Conservation (phyloP, 1,140 invertebrate species). For the Pinna nobilis region DNA sequence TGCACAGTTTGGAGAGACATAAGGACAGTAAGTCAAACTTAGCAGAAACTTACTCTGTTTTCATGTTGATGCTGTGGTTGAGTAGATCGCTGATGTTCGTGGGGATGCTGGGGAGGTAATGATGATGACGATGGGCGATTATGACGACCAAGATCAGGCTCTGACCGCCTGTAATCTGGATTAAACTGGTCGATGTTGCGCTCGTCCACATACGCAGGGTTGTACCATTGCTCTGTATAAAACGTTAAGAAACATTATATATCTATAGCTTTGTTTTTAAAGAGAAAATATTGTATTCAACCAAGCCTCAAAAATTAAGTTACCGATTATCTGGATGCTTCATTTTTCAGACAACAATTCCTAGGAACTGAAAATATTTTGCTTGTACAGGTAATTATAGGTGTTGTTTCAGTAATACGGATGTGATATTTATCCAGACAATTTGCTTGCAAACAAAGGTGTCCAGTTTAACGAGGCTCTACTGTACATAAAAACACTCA, state of each 20-base stretch:
- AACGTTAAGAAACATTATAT: neutral
- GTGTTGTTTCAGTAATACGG: neutral
- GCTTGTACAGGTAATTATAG: neutral
- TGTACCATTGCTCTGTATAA: slow-evolving; percentile 38
- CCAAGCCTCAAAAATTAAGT: too few species aligned
- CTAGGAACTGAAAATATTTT: neutral
- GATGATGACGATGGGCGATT: slow-evolving; percentile 13
- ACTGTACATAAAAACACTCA: too few species aligned
- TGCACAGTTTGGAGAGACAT: too few species aligned
- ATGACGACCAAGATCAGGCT: slow-evolving; percentile 31
- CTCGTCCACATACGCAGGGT: slow-evolving; percentile 31
- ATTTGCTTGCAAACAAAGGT: too few species aligned
- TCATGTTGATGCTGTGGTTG: slow-evolving; percentile 19
- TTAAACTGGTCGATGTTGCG: slow-evolving; percentile 5
- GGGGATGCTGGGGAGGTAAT: slow-evolving; percentile 23
- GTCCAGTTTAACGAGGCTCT: too few species aligned
- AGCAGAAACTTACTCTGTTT: neutral
- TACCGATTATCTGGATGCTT: too few species aligned
- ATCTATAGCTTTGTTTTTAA: neutral
- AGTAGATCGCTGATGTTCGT: slow-evolving; percentile 5
- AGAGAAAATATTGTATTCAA: neutral
- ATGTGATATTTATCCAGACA: too few species aligned
- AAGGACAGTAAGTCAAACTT: neutral
- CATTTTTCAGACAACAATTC: neutral
- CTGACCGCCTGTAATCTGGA: slow-evolving; percentile 27